A percentile compares a stretch with the other conserved stretches of the same genome.
phyloP scores from a whole-genome alignment of 64 coral and sea anemone genomes.

The Porites australiensis region DNA sequence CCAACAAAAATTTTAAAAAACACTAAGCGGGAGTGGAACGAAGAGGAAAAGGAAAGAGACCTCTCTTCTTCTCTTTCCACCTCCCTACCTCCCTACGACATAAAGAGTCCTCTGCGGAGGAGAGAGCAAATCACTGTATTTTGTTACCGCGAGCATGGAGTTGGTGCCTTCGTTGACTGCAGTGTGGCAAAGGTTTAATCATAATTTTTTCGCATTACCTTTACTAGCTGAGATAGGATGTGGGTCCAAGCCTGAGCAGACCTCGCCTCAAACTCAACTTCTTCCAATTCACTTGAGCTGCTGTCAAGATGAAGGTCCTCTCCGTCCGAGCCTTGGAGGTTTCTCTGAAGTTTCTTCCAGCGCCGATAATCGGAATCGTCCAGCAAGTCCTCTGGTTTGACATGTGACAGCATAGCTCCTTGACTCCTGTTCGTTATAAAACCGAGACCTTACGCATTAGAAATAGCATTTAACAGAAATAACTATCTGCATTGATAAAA shows the following conservation, averaged over 20 bases:
- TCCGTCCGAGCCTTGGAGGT: slow-evolving; percentile 38
- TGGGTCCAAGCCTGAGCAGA: slow-evolving; percentile 91
- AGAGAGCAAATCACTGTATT: no score
- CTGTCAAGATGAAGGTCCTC: background rate
- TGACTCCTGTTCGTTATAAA: slow-evolving; percentile 61
- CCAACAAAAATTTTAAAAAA: no score
- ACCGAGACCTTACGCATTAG: background rate
- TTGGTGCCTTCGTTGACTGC: no score
- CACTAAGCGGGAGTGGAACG: no score
- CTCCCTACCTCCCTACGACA: no score
- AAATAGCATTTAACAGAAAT: no score
- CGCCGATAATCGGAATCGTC: slow-evolving; percentile 67
- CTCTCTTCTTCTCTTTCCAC: no score
- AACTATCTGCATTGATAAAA: no score
- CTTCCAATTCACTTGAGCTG: slow-evolving; percentile 19
- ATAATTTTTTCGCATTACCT: slow-evolving; percentile 51
- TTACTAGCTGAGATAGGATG: slow-evolving; percentile 82
- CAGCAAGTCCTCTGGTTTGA: slow-evolving; percentile 85
- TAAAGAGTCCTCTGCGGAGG: no score
- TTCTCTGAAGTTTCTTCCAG: slow-evolving; percentile 75
- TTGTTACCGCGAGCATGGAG: no score
- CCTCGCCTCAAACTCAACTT: slow-evolving; percentile 55
- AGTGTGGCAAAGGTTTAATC: no score
- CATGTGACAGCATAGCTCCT: slow-evolving; percentile 85
- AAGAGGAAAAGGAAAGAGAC: no score